These are phyloP conservation scores for Xerus rutilus DNA, from an alignment of 2,797 vertebrate species.

Conservation along the genomic window DNA sequence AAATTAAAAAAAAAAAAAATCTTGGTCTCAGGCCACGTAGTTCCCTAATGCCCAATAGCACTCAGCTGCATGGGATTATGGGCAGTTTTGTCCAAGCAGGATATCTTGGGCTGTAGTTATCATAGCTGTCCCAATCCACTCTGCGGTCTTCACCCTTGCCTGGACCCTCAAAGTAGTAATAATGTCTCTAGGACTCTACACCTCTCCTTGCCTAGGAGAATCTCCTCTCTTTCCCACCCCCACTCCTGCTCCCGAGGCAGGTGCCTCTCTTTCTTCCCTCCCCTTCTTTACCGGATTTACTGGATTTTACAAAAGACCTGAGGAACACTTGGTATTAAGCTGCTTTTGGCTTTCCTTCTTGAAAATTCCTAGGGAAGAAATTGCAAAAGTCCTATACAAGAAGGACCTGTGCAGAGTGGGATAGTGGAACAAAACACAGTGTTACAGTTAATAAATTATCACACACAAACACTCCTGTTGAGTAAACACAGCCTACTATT, in stretches of 20 bases:
- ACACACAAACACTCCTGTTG: too few species aligned
- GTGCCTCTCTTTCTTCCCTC: too few species aligned
- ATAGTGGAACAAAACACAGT: too few species aligned
- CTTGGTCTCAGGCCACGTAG: neutral
- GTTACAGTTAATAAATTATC: too few species aligned
- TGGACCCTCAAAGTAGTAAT: neutral
- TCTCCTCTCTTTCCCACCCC: neutral
- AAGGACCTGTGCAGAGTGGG: neutral
- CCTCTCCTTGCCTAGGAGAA: neutral
- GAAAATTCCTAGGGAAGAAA: constrained; percentile 28
- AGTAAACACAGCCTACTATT: too few species aligned
- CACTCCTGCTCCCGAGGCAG: neutral
- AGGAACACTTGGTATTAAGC: constrained; percentile 8
- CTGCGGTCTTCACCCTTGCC: neutral
- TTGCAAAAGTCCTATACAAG: constrained; percentile 35
- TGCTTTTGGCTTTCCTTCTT: constrained; percentile 22
- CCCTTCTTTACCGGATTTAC: neutral
- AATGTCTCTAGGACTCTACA: neutral
- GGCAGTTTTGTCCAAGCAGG: neutral
- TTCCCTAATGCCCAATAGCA: neutral
- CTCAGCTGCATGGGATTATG: neutral
- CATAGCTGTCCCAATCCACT: neutral
- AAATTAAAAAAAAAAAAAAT: too few species aligned
- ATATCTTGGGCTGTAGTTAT: neutral
- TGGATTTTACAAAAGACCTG: neutral